Evolutionary conservation across 2,888 invertebrate species (phyloP), one percentile per base, ranked within the genome.

Genomic region (Brachyopa scutellaris): DNA sequence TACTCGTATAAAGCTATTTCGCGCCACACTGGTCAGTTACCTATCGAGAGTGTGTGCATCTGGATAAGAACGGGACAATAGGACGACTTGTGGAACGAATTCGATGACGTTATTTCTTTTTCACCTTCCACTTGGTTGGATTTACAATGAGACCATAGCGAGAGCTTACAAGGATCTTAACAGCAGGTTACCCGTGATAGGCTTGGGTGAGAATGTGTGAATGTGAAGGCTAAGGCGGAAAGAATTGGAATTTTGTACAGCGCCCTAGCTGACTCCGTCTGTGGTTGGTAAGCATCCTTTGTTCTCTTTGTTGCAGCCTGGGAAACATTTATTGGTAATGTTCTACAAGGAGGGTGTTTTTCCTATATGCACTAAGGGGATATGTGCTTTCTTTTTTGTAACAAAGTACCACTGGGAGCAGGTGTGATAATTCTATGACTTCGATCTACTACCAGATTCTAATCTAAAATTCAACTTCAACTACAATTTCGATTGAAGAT

Each of bases 61-160:
- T 64, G 36, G 62, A 59, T 51, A 70, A 70, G 77, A 55, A 47
- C 40, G 40, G 40, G 72, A 78, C 72, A 59, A 64, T 59, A 78
- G 42, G 29, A 72, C 73, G 64, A 73, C 45, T 73, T 47, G 26
- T 36, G 55, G 26, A 59, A 62, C 45, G 53, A 42, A 47, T 61
- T 67, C 23, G 42, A 67, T 76, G 70, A 55, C 26, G 29, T 55
- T 69, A 45, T 40, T 77, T 49, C 26, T 13, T 26, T n/a, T 51
- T 51, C 51, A 57, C 64, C 62, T 72, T 78, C 57, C 57, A 72
- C 64, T 72, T 51, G 64, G 49, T 72, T 64, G 66, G 78, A 78
- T 72, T 78, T 51, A 72, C 72, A 72, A 66, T 64, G 77, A 47
- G 29, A 53, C 36, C 23, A 61, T 45, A 13, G 55, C 23, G 40